Conservation (phyloP, 2,888 invertebrate species). For the Hofmannophila pseudospretella region DNA sequence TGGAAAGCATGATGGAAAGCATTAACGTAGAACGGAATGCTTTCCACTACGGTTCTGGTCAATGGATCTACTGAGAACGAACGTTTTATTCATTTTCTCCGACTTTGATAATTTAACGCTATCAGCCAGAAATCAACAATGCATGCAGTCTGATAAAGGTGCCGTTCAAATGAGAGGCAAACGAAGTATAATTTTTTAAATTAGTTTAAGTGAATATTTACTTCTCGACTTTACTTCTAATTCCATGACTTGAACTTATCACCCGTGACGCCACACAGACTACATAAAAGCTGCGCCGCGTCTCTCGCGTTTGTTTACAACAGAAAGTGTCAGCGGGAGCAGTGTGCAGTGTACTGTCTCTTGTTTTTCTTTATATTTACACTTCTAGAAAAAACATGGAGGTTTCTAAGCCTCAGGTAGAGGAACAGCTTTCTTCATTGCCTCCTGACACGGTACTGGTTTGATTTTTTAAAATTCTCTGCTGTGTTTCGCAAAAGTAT, state of each 20-base stretch:
- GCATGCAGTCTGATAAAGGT: too few relatives aligned
- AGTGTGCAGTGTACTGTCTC: neutral
- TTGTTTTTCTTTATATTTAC: conserved; percentile 7
- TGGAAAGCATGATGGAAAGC: too few relatives aligned
- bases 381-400: conserved; percentile 24
- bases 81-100: too few relatives aligned
- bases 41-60: too few relatives aligned
- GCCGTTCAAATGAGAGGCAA: too few relatives aligned
- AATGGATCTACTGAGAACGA: too few relatives aligned
- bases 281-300: conserved; percentile 35
- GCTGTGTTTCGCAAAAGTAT: conserved; percentile 5
- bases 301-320: conserved; percentile 51
- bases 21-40: too few relatives aligned
- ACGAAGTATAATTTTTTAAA: too few relatives aligned
- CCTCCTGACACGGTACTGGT: conserved; percentile 38
- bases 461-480: conserved; percentile 13
- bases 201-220: too few relatives aligned
- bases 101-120: too few relatives aligned
- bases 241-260: conserved; percentile 1
- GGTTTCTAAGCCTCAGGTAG: conserved; percentile 14
- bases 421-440: conserved; percentile 31
- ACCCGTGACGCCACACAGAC: conserved; percentile 19
- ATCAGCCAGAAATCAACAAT: too few relatives aligned
- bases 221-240: neutral
- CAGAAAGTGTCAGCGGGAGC: conserved; percentile 7